phyloP scores from a whole-genome alignment of 35 echinoderm and acorn worm species.

The Chiridota heheva region DNA sequence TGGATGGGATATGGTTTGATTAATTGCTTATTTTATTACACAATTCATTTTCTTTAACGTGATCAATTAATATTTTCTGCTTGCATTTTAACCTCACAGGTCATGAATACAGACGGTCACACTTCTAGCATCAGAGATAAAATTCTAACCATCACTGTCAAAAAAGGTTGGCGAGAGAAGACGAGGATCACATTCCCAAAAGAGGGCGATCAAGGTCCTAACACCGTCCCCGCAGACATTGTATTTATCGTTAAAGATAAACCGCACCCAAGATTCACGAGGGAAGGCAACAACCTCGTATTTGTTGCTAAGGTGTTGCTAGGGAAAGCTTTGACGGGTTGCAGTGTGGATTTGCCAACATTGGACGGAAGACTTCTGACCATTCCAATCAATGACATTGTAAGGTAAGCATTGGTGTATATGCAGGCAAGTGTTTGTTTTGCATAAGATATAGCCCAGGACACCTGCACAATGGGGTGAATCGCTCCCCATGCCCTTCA shows the following conservation, averaged over 20 bases:
- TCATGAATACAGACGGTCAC: slow-evolving; percentile 99
- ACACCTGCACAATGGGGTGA: too few species aligned
- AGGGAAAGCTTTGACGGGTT: slow-evolving; percentile 95
- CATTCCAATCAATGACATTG: slow-evolving; percentile 99
- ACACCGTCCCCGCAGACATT: slow-evolving; percentile 95
- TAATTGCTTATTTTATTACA: too few species aligned
- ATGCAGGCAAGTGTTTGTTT: too few species aligned
- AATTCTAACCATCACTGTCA: slow-evolving; percentile 91
- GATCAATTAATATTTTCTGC: too few species aligned
- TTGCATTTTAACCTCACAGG: slow-evolving; percentile 27
- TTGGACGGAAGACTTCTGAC: slow-evolving; percentile 88
- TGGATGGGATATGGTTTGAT: too few species aligned
- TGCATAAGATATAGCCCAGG: too few species aligned
- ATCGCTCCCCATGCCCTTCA: too few species aligned
- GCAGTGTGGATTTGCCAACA: slow-evolving; percentile 94
- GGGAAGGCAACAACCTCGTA: slow-evolving; percentile 80
- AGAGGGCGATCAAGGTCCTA: slow-evolving; percentile 96
- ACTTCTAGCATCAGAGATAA: slow-evolving; percentile 96
- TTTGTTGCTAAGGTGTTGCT: slow-evolving; percentile 89
- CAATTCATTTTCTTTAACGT: too few species aligned
- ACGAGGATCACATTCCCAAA: slow-evolving; percentile 99
- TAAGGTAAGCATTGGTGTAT: slow-evolving; percentile 59
- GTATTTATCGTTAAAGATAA: slow-evolving; percentile 94
- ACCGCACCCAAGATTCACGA: slow-evolving; percentile 77
- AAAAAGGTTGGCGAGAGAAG: slow-evolving; percentile 93